phyloP scores from a whole-genome alignment of 2,113 vertebrate genomes.

The Rhinogobius similis region DNA sequence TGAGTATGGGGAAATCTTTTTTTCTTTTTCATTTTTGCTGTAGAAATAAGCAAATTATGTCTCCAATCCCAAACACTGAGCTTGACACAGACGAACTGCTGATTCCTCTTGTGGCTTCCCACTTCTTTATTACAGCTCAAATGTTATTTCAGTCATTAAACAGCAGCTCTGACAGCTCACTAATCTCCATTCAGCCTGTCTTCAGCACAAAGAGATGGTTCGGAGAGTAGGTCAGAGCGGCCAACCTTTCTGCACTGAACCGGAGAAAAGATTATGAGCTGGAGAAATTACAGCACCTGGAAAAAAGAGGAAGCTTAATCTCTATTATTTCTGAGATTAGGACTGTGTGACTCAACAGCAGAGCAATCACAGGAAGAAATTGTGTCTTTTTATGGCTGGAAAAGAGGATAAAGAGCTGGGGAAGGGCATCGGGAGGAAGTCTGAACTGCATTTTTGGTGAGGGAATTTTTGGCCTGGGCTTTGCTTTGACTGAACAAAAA shows the following conservation, averaged over 20 bases:
- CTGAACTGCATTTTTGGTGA: slow-evolving; percentile 39
- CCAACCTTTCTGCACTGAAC: slow-evolving; percentile 35
- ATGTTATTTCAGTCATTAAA: slow-evolving; percentile 38
- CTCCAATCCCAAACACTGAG: slow-evolving; percentile 10
- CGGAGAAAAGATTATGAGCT: slow-evolving; percentile 56
- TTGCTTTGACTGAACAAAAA: slow-evolving; percentile 43
- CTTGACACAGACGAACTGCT: not conserved
- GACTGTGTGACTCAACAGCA: slow-evolving; percentile 66
- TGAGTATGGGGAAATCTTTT: too few species aligned
- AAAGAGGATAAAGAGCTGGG: slow-evolving; percentile 13
- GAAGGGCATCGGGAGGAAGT: slow-evolving; percentile 40
- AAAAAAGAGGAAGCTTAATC: slow-evolving; percentile 53
- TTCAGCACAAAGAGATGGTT: slow-evolving; percentile 26
- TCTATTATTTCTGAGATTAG: slow-evolving; percentile 68
- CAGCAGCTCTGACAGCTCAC: slow-evolving; percentile 17
- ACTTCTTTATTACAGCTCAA: slow-evolving; percentile 14
- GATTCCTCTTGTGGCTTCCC: slow-evolving; percentile 12
- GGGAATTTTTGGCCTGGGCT: slow-evolving; percentile 32
- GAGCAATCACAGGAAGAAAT: slow-evolving; percentile 52
- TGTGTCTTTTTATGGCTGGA: slow-evolving; percentile 41
- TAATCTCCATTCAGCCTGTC: slow-evolving; percentile 40
- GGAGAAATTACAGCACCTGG: slow-evolving; percentile 56
- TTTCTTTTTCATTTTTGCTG: not conserved
- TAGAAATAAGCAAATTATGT: not conserved
- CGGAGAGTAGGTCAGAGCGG: slow-evolving; percentile 48